A percentile compares a stretch with the other conserved stretches of the same genome.
Evolutionary conservation across 2,888 invertebrate genomes (phyloP).

Genomic region (Nemapogon koenigi): DNA sequence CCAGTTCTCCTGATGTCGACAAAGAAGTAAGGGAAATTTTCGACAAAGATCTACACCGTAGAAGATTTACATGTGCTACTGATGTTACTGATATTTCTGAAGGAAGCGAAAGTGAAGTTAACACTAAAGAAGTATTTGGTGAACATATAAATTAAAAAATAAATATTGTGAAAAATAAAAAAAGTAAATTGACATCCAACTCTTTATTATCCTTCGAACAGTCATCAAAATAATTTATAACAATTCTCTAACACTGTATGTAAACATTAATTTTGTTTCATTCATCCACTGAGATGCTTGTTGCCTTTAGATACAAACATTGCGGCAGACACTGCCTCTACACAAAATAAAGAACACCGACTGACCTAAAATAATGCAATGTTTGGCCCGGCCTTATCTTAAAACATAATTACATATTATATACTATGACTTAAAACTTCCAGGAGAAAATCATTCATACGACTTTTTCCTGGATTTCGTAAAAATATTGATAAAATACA

Average conservation of each 20-base stretch:
- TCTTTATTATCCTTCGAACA: conserved; percentile 68
- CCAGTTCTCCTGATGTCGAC: conserved; percentile 46
- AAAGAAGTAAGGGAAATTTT: conserved; percentile 50
- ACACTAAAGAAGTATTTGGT: conserved; percentile 35
- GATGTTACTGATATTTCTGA: background rate
- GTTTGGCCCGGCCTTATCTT: conserved; percentile 64
- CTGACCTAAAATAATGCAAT: conserved; percentile 58
- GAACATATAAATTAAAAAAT: conserved; percentile 22
- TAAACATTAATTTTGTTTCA: conserved; percentile 57
- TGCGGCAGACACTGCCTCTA: conserved; percentile 42
- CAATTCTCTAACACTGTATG: conserved; percentile 66
- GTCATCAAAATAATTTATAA: conserved; percentile 69
- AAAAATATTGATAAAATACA: conserved; percentile 37
- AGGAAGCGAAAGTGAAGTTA: conserved; percentile 15
- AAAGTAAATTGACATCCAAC: conserved; percentile 54
- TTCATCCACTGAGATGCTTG: conserved; percentile 60
- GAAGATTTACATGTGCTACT: conserved; percentile 18
- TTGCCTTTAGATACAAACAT: conserved; percentile 45
- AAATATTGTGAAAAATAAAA: conserved; percentile 2
- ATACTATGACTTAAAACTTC: conserved; percentile 54
- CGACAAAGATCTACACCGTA: conserved; percentile 31
- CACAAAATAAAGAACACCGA: conserved; percentile 44
- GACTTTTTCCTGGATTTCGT: conserved; percentile 17
- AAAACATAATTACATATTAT: conserved; percentile 52
- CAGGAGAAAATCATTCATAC: conserved; percentile 29